Evolutionary conservation across 2,113 vertebrate genomes (phyloP), one percentile per base, ranked within the genome.

Genomic region (Numida meleagris): DNA sequence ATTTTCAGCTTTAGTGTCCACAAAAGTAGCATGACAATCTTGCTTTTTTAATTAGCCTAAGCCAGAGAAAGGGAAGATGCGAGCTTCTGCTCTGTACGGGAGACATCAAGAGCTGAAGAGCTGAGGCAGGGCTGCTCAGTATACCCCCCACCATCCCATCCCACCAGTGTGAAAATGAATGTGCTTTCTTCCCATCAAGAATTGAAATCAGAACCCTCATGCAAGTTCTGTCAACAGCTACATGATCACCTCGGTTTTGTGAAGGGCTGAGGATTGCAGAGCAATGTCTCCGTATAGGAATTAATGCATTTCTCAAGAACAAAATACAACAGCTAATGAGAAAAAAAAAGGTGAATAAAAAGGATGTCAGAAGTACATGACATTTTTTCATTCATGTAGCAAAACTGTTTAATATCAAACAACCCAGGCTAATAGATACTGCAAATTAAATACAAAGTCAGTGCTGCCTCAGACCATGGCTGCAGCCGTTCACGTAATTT

Each of bases 401-500:
- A 40, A 71, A 93, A 43, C 16, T 19, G 10, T 53, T 51, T 76
- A 45, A 4, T 16, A 23, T 53, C 59, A 48, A 79, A 70, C 24
- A 59, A 77, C 45, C 42, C 34, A 70, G 63, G 59, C 55, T 77
- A 88, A 91, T 62, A 88, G 42, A 86, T 5, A 21, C 59, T 46
- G 51, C 43, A 75, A 93, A 92, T 53, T n/a, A 81, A 95, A 81
- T 76, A 88, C 86, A 17, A 78, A 90, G 50, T n/a, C 77, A 89
- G 76, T 79, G 51, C 93, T 62, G 59, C 67, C 55, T 79, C 20
- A 34, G 86, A 46, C 59, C 0, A 0, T 55, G 62, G 78, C 67
- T 88, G 89, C 93, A 92, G 93, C 93, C 91, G 78, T 82, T 86
- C 70, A 36, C 89, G 63, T 80, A 75, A 80, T 77, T 95, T 95